These are phyloP conservation scores for Paedocypris sp. DNA, from an alignment of 2,113 vertebrate genomes.

Conservation along the genomic window DNA sequence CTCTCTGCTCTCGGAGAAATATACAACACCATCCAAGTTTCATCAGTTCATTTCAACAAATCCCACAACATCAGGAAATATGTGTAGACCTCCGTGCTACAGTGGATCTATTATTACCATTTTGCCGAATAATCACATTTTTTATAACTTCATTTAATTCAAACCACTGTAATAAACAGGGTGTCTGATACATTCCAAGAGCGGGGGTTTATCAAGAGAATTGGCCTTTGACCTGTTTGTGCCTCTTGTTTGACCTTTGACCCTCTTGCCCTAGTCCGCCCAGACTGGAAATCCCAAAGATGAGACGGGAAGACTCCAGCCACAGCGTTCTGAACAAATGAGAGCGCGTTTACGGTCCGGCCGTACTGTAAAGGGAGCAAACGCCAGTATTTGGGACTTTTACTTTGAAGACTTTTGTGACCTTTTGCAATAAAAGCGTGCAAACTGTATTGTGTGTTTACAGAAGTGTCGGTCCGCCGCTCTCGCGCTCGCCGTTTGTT, in stretches of 20 bases:
- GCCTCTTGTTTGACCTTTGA: constrained; percentile 30
- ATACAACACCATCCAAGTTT: too few species aligned
- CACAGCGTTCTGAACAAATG: constrained; percentile 42
- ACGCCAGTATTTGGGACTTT: background rate
- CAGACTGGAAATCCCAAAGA: constrained; percentile 50
- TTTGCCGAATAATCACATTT: too few species aligned
- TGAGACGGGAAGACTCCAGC: constrained; percentile 44
- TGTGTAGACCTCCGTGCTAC: too few species aligned
- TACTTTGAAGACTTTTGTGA: constrained; percentile 13
- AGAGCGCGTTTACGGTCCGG: constrained; percentile 16
- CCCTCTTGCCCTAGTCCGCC: constrained; percentile 41
- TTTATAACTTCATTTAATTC: too few species aligned
- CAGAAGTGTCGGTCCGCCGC: constrained; percentile 3
- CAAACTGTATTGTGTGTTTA: constrained; percentile 1
- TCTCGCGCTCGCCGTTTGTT: background rate
- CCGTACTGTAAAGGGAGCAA: constrained; percentile 11
- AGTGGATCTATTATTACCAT: too few species aligned
- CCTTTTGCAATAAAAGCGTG: constrained; percentile 29
- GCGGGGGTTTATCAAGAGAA: constrained; percentile 13
- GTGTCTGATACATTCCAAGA: too few species aligned
- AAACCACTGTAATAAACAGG: too few species aligned
- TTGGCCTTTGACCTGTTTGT: constrained; percentile 19
- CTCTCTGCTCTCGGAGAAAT: constrained; percentile 23
- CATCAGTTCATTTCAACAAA: too few species aligned
- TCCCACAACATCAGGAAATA: too few species aligned